Base-by-base conservation (phyloP, 2,113 vertebrate species). In the Typhlomys cinereus region DNA sequence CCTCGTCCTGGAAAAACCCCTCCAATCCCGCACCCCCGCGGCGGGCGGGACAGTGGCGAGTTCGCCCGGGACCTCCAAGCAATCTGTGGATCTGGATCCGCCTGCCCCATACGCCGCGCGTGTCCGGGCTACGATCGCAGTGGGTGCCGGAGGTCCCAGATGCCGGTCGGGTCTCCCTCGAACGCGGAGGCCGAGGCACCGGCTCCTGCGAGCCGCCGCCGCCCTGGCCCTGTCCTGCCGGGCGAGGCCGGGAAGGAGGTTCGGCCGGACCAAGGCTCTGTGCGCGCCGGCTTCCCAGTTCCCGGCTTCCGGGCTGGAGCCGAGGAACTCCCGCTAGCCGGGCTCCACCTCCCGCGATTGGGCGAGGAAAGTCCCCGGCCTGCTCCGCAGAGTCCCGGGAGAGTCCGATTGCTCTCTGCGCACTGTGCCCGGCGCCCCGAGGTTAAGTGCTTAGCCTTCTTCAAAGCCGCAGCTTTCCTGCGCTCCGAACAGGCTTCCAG, bases 41-140 rank as follows among this genome's bases (percentile, higher is more conserved):
- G 8, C 4, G 2, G 25, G 41, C 15, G 1, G 0, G 3, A 23
- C 2, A 9, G 71, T 2, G 6, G 36, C 36, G 2, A 71, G 8
- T 18, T 12, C 0, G 8, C 7, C 34, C 0, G 4, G 12, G 36
- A 12, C 44, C 41, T n/a, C n/a, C n/a, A n/a, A n/a, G n/a, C n/a
- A n/a, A 5, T 0, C 34, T 1, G 1, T 20, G 70, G 36, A 41
- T 11, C 2, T 14, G 27, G 31, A 8, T 59, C 27, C 36, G 36
- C 2, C 4, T 2, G 6, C 23, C 4, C 12, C 50, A 59, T n/a
- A 59, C 36, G 2, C 4, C 1, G 3, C 21, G 21, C 1, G 17
- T 12, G 34, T 74, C 8, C 4, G 7, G 12, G 41, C 61, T 5
- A 31, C 54, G 0, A 0, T 34, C 5, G 4, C 29, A 25, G 34